A percentile compares a stretch with the other conserved stretches of the same genome.
Conservation (phyloP, 2,888 invertebrate species). For the Corbicula japonica region DNA sequence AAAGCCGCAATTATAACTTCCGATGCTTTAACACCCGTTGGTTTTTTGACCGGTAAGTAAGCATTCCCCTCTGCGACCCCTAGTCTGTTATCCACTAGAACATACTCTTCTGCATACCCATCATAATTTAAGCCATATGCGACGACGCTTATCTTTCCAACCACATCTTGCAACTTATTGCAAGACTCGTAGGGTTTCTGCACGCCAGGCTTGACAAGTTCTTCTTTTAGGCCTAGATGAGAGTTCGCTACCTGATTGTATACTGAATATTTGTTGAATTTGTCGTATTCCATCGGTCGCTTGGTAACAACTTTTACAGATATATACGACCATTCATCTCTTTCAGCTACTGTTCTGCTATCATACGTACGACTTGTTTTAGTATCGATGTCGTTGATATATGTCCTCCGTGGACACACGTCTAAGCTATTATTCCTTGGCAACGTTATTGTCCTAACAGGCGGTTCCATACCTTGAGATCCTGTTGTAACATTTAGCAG, state of each 20-base stretch:
- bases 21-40: conserved; percentile 4
- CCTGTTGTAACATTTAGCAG: not conserved
- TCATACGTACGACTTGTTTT: not conserved
- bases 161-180: conserved; percentile 18
- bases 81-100: conserved; percentile 53
- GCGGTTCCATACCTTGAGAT: not conserved
- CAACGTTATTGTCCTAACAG: not conserved
- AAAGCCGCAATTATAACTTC: conserved; percentile 55
- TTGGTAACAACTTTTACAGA: conserved; percentile 46
- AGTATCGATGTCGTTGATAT: conserved; percentile 20
- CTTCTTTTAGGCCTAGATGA: conserved; percentile 11
- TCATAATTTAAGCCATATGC: conserved; percentile 52
- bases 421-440: not conserved
- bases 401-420: conserved; percentile 9
- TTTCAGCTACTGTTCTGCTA: not conserved
- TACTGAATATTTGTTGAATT: conserved; percentile 35
- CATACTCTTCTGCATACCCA: conserved; percentile 44
- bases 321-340: conserved; percentile 41
- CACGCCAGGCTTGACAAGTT: conserved; percentile 6
- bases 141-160: conserved; percentile 52
- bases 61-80: conserved; percentile 41
- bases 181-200: conserved; percentile 38
- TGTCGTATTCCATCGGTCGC: conserved; percentile 16
- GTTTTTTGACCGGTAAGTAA: conserved; percentile 40
- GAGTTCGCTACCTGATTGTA: too few species aligned